These are phyloP conservation scores for Todiramphus chloris DNA, from an alignment of 2,113 vertebrate species.

Conservation along the genomic window DNA sequence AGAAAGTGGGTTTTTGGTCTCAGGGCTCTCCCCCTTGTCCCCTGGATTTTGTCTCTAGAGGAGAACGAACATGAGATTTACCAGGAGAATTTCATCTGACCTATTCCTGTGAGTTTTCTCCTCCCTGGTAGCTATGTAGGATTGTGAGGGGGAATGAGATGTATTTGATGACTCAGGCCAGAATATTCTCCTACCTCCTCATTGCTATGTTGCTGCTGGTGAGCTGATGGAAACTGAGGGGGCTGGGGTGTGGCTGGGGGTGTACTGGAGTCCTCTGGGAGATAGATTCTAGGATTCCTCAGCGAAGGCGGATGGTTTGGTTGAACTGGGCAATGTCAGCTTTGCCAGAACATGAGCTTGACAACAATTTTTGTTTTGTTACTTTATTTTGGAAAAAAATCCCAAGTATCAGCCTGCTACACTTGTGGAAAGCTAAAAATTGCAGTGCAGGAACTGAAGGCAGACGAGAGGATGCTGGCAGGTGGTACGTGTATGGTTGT, in stretches of 20 bases:
- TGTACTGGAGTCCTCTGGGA: background rate
- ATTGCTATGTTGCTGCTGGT: background rate
- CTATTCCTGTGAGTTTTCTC: background rate
- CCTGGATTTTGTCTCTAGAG: background rate
- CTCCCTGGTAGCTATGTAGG: background rate
- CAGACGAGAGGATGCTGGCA: background rate
- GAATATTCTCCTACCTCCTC: background rate
- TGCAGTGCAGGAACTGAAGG: background rate
- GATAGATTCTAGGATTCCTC: background rate
- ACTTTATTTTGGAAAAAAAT: background rate
- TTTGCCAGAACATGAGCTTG: background rate
- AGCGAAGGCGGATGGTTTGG: background rate
- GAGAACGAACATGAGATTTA: background rate
- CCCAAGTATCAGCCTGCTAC: background rate
- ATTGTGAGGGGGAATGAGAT: background rate
- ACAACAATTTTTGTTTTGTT: background rate
- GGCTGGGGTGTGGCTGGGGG: background rate
- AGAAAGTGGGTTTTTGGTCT: background rate
- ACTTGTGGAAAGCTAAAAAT: background rate
- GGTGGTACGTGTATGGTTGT: background rate
- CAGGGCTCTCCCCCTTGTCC: background rate
- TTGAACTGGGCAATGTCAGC: background rate
- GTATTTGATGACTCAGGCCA: constrained; percentile 5
- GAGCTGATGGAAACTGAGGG: background rate
- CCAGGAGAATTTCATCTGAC: background rate